phyloP scores from a whole-genome alignment of 2,888 invertebrate species.

The Desoria tigrina region DNA sequence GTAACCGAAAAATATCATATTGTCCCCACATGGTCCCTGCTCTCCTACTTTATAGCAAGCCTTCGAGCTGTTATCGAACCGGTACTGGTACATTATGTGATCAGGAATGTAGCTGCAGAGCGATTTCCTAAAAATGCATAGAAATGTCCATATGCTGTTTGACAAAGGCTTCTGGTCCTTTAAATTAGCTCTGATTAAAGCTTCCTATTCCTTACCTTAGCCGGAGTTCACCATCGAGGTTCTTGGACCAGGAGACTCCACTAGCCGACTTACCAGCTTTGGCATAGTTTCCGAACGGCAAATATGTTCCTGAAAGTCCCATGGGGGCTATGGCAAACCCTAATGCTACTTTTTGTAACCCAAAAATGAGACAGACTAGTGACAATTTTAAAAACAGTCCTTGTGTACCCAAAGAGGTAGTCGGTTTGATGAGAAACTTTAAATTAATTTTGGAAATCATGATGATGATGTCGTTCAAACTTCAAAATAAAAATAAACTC shows the following conservation, averaged over 20 bases:
- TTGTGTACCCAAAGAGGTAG: too few species aligned
- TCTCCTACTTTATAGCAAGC: constrained; percentile 40
- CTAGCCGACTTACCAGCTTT: constrained; percentile 40
- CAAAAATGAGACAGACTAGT: too few species aligned
- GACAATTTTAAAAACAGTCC: too few species aligned
- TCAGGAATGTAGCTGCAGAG: constrained; percentile 35
- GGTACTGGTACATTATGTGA: constrained; percentile 37
- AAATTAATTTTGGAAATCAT: too few species aligned
- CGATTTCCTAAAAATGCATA: constrained; percentile 25
- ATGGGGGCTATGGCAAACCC: constrained; percentile 39
- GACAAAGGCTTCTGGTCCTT: background rate
- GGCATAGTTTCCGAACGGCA: constrained; percentile 41
- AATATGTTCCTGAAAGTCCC: constrained; percentile 39
- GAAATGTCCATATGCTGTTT: background rate
- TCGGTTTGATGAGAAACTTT: too few species aligned
- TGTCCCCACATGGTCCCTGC: constrained; percentile 42
- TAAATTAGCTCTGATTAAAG: background rate
- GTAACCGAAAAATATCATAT: constrained; percentile 45
- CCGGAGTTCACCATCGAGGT: constrained; percentile 38
- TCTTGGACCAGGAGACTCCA: constrained; percentile 44
- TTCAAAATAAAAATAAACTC: too few species aligned
- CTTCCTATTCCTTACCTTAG: constrained; percentile 8
- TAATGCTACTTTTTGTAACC: constrained; percentile 5
- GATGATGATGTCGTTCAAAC: too few species aligned
- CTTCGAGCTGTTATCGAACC: constrained; percentile 37